A percentile compares a stretch with the other conserved stretches of the same genome.
phyloP scores from a whole-genome alignment of 2,888 invertebrate species.

The Nephrotoma flavescens region DNA sequence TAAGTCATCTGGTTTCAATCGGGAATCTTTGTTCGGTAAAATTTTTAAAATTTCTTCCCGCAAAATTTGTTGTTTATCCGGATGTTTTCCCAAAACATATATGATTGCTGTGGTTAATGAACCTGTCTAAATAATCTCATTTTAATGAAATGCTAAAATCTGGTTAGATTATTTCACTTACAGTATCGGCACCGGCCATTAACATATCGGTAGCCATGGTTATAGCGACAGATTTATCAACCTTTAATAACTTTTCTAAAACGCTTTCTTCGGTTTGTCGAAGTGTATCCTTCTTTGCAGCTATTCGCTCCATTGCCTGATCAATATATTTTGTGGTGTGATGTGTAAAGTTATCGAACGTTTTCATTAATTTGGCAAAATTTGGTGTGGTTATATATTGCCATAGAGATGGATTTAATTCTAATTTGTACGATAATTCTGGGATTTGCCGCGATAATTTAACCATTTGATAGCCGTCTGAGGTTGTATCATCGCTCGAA shows the following conservation, averaged over 20 bases:
- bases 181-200: conserved; percentile 45
- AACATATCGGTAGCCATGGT: conserved; percentile 43
- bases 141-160: background rate
- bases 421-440: conserved; percentile 16
- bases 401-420: conserved; percentile 25
- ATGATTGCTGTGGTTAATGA: conserved; percentile 39
- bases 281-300: conserved; percentile 2
- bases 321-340: conserved; percentile 17
- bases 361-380: conserved; percentile 23
- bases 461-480: conserved; percentile 9
- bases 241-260: conserved; percentile 35
- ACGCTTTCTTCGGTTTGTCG: conserved; percentile 29
- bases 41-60: conserved; percentile 38
- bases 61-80: conserved; percentile 45
- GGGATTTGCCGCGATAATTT: background rate
- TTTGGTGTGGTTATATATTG: conserved; percentile 20
- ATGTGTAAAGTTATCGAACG: conserved; percentile 27
- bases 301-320: conserved; percentile 20
- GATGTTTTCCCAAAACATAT: conserved; percentile 46
- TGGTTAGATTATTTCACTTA: conserved; percentile 22
- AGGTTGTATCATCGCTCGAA: conserved; percentile 11
- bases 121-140: conserved; percentile 34
- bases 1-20: conserved; percentile 30
- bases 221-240: conserved; percentile 35
- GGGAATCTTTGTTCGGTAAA: conserved; percentile 29